Conservation (phyloP, 2,113 vertebrate genomes). For the Eonycteris spelaea region DNA sequence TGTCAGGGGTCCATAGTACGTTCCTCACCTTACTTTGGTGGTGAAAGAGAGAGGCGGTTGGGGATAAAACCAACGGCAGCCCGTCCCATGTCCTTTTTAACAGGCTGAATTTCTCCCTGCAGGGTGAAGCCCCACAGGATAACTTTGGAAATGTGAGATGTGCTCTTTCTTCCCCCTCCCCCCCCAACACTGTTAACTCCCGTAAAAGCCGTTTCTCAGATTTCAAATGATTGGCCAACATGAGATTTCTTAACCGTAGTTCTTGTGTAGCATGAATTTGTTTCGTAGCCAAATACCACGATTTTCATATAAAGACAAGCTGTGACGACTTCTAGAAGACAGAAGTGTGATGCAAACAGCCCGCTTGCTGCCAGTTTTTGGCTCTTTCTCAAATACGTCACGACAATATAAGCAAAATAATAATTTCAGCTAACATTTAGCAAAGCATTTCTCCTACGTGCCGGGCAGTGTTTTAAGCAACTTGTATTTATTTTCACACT, state of each 20-base stretch:
- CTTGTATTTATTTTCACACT: neutral
- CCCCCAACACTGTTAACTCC: neutral
- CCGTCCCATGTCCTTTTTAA: fast-evolving
- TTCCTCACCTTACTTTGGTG: neutral
- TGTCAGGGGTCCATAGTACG: neutral
- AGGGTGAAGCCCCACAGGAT: fast-evolving
- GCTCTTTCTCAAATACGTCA: neutral
- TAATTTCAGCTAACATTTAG: neutral
- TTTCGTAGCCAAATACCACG: neutral
- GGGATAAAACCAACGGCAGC: neutral
- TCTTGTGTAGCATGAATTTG: neutral
- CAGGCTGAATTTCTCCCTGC: fast-evolving
- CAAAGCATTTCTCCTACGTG: neutral
- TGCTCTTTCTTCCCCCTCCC: neutral
- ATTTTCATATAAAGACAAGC: neutral
- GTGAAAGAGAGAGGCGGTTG: too few relatives aligned
- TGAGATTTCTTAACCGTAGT: neutral
- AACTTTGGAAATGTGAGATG: neutral
- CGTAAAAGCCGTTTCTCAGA: neutral
- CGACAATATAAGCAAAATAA: neutral
- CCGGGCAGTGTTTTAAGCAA: neutral
- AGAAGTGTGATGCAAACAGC: neutral
- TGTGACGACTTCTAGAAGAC: neutral
- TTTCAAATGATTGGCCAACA: neutral
- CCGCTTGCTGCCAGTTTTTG: neutral